Conservation (phyloP, 2,113 vertebrate species). For the Chamaetylas fuelleborni region DNA sequence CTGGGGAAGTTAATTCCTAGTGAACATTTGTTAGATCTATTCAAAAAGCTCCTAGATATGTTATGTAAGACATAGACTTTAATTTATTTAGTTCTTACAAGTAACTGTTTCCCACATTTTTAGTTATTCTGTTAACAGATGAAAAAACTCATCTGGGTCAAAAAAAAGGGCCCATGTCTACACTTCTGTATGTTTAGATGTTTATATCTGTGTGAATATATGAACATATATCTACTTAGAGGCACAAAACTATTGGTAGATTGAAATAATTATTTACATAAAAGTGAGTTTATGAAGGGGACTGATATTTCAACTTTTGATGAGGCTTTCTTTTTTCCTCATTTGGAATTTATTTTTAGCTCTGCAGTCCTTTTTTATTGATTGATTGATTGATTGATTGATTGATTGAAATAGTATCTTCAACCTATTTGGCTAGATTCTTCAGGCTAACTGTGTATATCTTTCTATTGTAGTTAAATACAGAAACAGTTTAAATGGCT, state of each 20-base stretch:
- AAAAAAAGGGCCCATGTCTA: background rate
- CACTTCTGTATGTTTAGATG: background rate
- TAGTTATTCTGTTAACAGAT: background rate
- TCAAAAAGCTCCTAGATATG: background rate
- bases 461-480: background rate
- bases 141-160: background rate
- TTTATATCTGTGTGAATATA: background rate
- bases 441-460: background rate
- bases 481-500: background rate
- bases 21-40: background rate
- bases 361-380: too few relatives aligned
- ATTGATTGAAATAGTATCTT: background rate
- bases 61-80: background rate
- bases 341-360: background rate
- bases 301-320: background rate
- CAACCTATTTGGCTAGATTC: background rate
- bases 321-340: fast-evolving
- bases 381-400: background rate
- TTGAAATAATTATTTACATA: background rate
- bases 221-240: background rate
- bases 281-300: fast-evolving
- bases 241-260: background rate
- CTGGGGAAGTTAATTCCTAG: background rate
- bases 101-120: background rate
- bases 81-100: background rate